These are phyloP conservation scores for Cantharis flavilabris DNA, from an alignment of 2,888 invertebrate species.

Conservation along the genomic window DNA sequence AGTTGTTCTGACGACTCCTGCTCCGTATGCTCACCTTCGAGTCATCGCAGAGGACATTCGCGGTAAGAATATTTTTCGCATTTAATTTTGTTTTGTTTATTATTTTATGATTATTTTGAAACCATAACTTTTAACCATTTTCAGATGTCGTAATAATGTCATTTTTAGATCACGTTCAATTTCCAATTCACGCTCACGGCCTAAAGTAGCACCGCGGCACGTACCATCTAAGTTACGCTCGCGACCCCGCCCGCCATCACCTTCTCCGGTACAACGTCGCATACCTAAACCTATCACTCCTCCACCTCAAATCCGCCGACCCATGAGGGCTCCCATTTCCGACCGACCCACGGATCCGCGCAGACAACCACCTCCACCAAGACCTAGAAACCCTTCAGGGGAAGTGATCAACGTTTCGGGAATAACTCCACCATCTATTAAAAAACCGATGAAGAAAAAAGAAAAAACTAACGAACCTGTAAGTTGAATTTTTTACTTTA, in stretches of 20 bases:
- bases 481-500: slow-evolving; percentile 2
- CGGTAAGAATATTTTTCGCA: slow-evolving; percentile 40
- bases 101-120: neutral
- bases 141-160: neutral
- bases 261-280: slow-evolving; percentile 59
- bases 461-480: slow-evolving; percentile 56
- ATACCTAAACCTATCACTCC: slow-evolving; percentile 56
- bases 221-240: slow-evolving; percentile 60
- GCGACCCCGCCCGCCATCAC: slow-evolving; percentile 57
- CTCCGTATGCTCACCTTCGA: slow-evolving; percentile 78
- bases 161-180: slow-evolving; percentile 60
- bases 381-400: slow-evolving; percentile 60
- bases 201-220: slow-evolving; percentile 52
- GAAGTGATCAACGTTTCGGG: slow-evolving; percentile 54
- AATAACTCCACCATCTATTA: slow-evolving; percentile 61
- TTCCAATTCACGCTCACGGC: slow-evolving; percentile 61
- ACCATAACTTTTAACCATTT: neutral
- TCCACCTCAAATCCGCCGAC: slow-evolving; percentile 23
- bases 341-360: slow-evolving; percentile 57
- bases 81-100: neutral
- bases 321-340: slow-evolving; percentile 37
- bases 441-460: slow-evolving; percentile 54
- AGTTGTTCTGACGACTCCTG: slow-evolving; percentile 85
- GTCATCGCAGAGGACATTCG: slow-evolving; percentile 48
- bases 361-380: slow-evolving; percentile 61